A percentile compares a stretch with the other conserved stretches of the same genome.
Evolutionary conservation across 2,113 vertebrate genomes (phyloP).

Genomic region (Pheucticus melanocephalus): DNA sequence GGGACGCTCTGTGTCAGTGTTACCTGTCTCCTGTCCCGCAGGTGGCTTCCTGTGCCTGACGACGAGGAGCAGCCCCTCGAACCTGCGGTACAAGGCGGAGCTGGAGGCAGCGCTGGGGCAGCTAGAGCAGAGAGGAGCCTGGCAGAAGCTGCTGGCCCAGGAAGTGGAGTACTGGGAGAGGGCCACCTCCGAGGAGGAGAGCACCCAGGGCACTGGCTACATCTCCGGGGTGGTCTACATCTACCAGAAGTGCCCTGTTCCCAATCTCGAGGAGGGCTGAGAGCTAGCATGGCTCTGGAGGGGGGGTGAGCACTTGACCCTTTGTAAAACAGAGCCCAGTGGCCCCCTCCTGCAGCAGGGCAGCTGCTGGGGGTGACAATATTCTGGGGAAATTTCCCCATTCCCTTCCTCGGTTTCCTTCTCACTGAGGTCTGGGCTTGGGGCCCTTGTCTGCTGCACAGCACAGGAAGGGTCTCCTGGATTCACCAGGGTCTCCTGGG

Average conservation of each 20-base stretch:
- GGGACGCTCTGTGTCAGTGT: rapidly evolving
- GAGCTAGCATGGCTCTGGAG: rapidly evolving
- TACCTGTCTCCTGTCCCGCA: neutral
- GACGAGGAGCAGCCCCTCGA: conserved; percentile 79
- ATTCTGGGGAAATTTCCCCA: neutral
- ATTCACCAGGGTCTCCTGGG: neutral
- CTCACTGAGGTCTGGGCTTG: rapidly evolving
- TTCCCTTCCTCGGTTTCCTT: neutral
- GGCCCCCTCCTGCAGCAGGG: neutral
- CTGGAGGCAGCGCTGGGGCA: conserved; percentile 71
- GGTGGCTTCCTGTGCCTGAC: conserved; percentile 90
- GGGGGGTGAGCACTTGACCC: too few species aligned
- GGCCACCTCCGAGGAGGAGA: conserved; percentile 73
- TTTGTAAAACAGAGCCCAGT: neutral
- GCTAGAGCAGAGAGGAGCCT: conserved; percentile 76
- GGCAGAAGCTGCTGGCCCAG: conserved; percentile 68
- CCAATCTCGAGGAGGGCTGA: neutral
- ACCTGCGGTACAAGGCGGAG: conserved; percentile 75
- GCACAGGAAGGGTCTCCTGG: neutral
- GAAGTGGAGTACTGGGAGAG: conserved; percentile 83
- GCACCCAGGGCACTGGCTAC: conserved; percentile 54
- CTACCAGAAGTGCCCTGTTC: conserved; percentile 70
- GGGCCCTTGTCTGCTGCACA: neutral
- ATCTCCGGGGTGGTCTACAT: conserved; percentile 83
- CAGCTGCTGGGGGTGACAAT: rapidly evolving